Base-by-base conservation (phyloP, 2,797 vertebrate species). In the Lateolabrax maculatus region DNA sequence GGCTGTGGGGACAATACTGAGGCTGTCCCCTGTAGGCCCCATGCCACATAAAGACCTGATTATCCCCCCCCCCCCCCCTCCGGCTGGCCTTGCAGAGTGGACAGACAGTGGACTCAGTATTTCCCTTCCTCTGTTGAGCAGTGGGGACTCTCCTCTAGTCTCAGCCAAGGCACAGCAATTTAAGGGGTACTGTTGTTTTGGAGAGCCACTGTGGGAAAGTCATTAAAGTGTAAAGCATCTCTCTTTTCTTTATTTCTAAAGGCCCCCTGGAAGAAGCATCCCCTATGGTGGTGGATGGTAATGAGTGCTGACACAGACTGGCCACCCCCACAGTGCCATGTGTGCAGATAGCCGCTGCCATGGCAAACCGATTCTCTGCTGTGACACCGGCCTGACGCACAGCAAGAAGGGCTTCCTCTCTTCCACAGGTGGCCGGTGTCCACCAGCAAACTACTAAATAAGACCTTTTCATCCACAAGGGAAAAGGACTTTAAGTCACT, bases 171-270 rank as follows among this genome's bases (percentile, higher is more conserved):
- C 81, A 44, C 69, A 79, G 77, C 86, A 83, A 90, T 93, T 95
- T 90, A 87, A 92, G 80, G 76, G 85, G 85, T 73, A 75, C 84
- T 90, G 90, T 95, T 94, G 87, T 91, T 94, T 90, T 91, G 77
- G 91, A 90, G 90, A 78, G 81, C 90, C 80, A 92, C 94, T 94
- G 87, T 91, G 90, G 95, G 95, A 96, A 96, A 97, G 94, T 92
- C 93, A 95, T 93, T 94, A 94, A 94, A 95, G 94, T 95, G 88
- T 93, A 94, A 95, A 96, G 92, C 89, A 92, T 95, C 94, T 58
- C 92, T 79, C 67, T 89, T 94, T 95, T 92, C 84, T 92, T 89
- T 90, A 6, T 77, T 86, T 91, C 79, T 89, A 88, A 94, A 87
- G 80, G 88, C 92, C 71, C 88, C 78, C 75, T 92, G 87, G 92